Conservation (phyloP, 2,888 invertebrate genomes). For the Leptopilina syphax region DNA sequence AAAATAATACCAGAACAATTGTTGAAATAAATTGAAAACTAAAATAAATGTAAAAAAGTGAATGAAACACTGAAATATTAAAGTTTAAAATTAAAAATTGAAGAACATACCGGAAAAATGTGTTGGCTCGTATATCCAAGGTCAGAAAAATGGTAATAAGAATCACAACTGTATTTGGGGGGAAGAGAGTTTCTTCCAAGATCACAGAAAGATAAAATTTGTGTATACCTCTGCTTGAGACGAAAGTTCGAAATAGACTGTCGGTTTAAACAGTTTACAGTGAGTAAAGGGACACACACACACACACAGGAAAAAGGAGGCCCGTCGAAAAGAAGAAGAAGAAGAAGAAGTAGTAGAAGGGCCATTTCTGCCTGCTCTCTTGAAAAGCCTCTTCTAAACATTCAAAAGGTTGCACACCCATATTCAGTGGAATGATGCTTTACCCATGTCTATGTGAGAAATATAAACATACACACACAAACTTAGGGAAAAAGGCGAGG, state of each 20-base stretch:
- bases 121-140: too few relatives aligned
- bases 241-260: slow-evolving; percentile 54
- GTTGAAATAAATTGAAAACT: too few relatives aligned
- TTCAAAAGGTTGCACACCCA: slow-evolving; percentile 4
- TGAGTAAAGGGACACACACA: neutral
- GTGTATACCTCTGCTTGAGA: slow-evolving; percentile 34
- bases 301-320: neutral
- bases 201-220: neutral
- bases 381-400: slow-evolving; percentile 21
- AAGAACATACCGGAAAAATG: too few relatives aligned
- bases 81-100: too few relatives aligned
- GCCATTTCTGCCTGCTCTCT: slow-evolving; percentile 5
- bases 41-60: too few relatives aligned
- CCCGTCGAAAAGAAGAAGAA: neutral
- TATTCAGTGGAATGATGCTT: neutral
- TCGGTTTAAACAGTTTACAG: slow-evolving; percentile 3
- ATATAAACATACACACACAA: slow-evolving; percentile 38
- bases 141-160: too few relatives aligned
- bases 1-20: too few relatives aligned
- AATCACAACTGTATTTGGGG: too few relatives aligned
- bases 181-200: neutral
- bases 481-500: neutral
- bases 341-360: neutral
- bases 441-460: slow-evolving; percentile 39
- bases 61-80: too few relatives aligned